Evolutionary conservation across 2,797 vertebrate genomes (phyloP).

Genomic region (Pipistrellus pipistrellus): DNA sequence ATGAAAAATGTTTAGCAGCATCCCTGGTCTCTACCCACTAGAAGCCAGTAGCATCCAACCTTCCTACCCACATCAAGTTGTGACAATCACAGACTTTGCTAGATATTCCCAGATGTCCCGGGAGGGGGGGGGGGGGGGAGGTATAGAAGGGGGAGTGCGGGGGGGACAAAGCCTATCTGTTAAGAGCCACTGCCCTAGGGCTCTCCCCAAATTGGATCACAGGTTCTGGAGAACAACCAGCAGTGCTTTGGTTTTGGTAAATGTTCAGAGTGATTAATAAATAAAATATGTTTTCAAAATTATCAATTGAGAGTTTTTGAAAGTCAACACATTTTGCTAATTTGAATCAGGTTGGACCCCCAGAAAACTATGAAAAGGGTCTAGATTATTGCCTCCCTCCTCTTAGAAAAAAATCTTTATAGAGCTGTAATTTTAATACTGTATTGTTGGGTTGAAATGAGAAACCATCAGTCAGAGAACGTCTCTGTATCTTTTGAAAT

Average conservation of each 20-base stretch:
- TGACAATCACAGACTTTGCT: neutral
- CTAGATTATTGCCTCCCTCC: neutral
- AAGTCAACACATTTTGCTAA: slow-evolving; percentile 50
- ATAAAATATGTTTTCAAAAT: slow-evolving; percentile 37
- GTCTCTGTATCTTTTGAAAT: neutral
- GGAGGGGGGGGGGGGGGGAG: fast-evolving
- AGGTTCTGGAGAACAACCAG: neutral
- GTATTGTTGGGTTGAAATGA: neutral
- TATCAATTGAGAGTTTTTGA: slow-evolving; percentile 40
- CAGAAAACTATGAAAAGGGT: neutral
- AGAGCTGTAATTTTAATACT: neutral
- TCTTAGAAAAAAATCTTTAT: neutral
- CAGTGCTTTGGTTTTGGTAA: neutral
- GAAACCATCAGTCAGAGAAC: neutral
- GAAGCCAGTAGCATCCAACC: neutral
- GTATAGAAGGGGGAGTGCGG: too few relatives aligned
- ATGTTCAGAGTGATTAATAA: slow-evolving; percentile 1
- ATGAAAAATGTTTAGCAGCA: neutral
- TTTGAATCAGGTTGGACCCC: neutral
- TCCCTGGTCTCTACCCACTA: neutral
- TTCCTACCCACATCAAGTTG: neutral
- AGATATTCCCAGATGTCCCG: neutral
- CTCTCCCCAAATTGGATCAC: neutral
- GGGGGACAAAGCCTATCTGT: neutral
- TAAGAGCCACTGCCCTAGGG: neutral